These are phyloP conservation scores for Mystacides longicornis DNA, from an alignment of 2,888 invertebrate species.

Conservation along the genomic window DNA sequence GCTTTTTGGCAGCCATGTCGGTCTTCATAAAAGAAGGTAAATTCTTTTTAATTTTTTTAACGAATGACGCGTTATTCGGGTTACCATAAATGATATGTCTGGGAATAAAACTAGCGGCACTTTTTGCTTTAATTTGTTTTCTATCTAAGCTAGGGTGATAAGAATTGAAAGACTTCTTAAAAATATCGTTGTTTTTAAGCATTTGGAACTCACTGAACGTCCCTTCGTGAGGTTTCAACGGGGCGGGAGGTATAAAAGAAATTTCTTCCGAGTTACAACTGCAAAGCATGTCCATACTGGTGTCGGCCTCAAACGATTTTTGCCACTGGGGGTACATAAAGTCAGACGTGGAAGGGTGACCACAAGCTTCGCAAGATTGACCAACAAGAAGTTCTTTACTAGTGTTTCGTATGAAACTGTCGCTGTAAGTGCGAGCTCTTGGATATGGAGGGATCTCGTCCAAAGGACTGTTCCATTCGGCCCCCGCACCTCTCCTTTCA, in stretches of 20 bases:
- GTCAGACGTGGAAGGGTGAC: constrained; percentile 37
- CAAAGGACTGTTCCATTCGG: constrained; percentile 17
- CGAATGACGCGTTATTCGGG: constrained; percentile 42
- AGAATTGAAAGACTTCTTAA: constrained; percentile 21
- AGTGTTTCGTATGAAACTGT: constrained; percentile 46
- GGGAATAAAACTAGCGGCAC: constrained; percentile 45
- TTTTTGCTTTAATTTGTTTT: constrained; percentile 44
- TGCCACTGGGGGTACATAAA: constrained; percentile 32
- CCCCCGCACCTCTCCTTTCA: constrained; percentile 11
- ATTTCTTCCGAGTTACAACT: constrained; percentile 42
- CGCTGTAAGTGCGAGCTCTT: constrained; percentile 46
- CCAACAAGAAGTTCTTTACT: constrained; percentile 46
- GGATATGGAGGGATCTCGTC: constrained; percentile 31
- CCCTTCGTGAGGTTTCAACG: constrained; percentile 12
- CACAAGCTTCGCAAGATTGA: constrained; percentile 47
- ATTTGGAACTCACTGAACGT: constrained; percentile 19
- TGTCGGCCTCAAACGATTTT: constrained; percentile 34
- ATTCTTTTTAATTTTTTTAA: constrained; percentile 47
- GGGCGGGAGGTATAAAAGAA: constrained; percentile 11
- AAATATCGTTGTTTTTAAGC: constrained; percentile 18
- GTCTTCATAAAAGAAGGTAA: constrained; percentile 47
- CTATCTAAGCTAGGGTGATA: constrained; percentile 44
- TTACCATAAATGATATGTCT: constrained; percentile 44
- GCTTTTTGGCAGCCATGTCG: constrained; percentile 43
- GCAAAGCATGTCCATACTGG: constrained; percentile 43